phyloP scores from a whole-genome alignment of 2,888 invertebrate genomes.

The Drosophila cognata region DNA sequence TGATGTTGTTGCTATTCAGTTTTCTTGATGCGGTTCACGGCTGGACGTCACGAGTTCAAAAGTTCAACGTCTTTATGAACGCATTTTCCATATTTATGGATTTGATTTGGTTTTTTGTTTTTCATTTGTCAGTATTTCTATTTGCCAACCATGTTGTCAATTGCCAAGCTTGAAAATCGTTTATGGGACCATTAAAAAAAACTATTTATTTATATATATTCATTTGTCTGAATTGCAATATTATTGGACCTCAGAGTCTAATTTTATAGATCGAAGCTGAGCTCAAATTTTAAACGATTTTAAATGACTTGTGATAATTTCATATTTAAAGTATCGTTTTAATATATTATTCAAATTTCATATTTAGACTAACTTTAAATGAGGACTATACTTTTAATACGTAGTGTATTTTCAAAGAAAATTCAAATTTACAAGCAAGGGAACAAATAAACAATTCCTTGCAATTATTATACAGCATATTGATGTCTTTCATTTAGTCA shows the following conservation, averaged over 20 bases:
- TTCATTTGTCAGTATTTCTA: background rate
- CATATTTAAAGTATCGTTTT: rapidly evolving
- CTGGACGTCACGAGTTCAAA: conserved; percentile 63
- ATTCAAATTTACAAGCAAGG: background rate
- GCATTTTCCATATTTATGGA: conserved; percentile 62
- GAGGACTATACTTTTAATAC: background rate
- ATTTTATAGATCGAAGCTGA: background rate
- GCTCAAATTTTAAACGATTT: background rate
- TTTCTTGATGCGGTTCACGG: conserved; percentile 50
- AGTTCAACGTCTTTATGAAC: conserved; percentile 66
- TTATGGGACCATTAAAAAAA: background rate
- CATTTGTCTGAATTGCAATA: background rate
- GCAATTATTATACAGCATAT: conserved; percentile 15
- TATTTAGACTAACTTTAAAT: too few relatives aligned
- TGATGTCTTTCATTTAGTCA: conserved; percentile 41
- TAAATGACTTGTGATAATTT: background rate
- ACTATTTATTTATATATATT: background rate
- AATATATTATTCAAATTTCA: background rate
- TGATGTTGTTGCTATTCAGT: conserved; percentile 18
- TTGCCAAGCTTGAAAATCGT: background rate
- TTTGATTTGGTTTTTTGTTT: conserved; percentile 23
- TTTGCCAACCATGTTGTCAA: background rate
- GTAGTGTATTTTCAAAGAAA: background rate
- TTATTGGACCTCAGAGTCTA: background rate
- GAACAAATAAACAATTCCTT: background rate